Evolutionary conservation across 2,797 vertebrate species (phyloP), one percentile per base, ranked within the genome.

Genomic region (Gymnoscopelus microlampas): DNA sequence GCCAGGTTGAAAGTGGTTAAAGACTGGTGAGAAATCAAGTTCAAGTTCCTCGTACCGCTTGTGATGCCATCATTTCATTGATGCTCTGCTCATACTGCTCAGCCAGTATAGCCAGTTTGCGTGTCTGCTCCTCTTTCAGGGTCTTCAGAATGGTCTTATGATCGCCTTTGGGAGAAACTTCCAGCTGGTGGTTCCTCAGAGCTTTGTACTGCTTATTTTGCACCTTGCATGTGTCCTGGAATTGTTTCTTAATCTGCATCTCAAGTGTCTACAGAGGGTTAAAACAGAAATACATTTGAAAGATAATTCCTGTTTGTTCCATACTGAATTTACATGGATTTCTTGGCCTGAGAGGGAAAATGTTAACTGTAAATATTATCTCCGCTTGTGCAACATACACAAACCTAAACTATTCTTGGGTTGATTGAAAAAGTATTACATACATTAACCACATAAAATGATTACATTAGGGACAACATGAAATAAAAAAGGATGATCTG

Each of bases 181-280:
- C 98, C 90, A 99, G 95, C 95, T 98, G 97, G 94, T 99, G 97
- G 94, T 98, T 99, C 92, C 97, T 95, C 80, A 99, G 96, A 85
- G 98, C 98, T 93, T 99, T 99, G 93, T 99, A 99, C 96, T 99
- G 98, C 92, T 99, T 99, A 75, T 97, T 99, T 94, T 99, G 98
- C 84, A 99, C 98, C 94, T 99, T 99, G 91, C 97, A 99, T n/a
- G 97, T 98, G 88, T 99, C 98, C 94, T 99, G 98, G 93, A 99
- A 99, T 94, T 99, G 97, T 91, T 98, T 99, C 93, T 99, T 99
- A 84, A 99, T 99, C 94, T 99, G 98, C 96, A 99, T 95, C 95
- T 99, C 97, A 94, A 99, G 73, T 3, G 62, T 70, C 92, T 93
- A 32, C 23, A 59, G n/a, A 60, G 15, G 50, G 63, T 71, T 53